These are phyloP conservation scores for Hirudo medicinalis DNA, from an alignment of 1,140 invertebrate species.

Conservation along the genomic window DNA sequence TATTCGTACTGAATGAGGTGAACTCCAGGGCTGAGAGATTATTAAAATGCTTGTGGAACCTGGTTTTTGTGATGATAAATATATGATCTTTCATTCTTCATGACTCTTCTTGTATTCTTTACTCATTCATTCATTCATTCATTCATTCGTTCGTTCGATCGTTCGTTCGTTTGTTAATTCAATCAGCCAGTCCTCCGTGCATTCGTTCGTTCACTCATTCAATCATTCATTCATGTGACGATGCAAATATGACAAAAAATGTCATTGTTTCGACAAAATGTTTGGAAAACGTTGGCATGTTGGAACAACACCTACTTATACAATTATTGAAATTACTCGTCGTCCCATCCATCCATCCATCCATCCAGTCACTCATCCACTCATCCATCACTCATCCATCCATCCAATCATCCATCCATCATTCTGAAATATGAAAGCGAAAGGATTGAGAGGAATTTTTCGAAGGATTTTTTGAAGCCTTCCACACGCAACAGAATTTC, in stretches of 20 bases:
- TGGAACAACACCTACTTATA: too few species aligned
- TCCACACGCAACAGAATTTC: too few species aligned
- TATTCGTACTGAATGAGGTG: too few species aligned
- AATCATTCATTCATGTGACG: too few species aligned
- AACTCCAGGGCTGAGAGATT: too few species aligned
- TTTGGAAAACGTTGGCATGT: too few species aligned
- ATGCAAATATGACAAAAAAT: too few species aligned
- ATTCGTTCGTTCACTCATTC: background rate
- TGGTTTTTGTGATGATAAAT: background rate
- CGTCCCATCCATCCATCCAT: background rate
- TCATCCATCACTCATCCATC: constrained; percentile 1
- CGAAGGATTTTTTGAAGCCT: too few species aligned
- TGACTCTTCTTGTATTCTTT: background rate
- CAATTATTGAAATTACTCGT: too few species aligned
- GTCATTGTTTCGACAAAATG: too few species aligned
- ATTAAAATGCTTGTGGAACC: background rate
- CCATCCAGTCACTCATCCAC: background rate
- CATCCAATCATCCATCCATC: background rate
- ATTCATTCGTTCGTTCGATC: background rate
- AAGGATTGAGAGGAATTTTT: too few species aligned
- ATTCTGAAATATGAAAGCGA: background rate
- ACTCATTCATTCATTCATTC: background rate
- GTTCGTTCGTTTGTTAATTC: background rate
- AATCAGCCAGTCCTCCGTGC: background rate
- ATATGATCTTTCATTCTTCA: background rate